Percentiles rank a stretch among this genome's conserved stretches.
phyloP scores from a whole-genome alignment of 2,797 vertebrate genomes.

The Epinephelus coioides region DNA sequence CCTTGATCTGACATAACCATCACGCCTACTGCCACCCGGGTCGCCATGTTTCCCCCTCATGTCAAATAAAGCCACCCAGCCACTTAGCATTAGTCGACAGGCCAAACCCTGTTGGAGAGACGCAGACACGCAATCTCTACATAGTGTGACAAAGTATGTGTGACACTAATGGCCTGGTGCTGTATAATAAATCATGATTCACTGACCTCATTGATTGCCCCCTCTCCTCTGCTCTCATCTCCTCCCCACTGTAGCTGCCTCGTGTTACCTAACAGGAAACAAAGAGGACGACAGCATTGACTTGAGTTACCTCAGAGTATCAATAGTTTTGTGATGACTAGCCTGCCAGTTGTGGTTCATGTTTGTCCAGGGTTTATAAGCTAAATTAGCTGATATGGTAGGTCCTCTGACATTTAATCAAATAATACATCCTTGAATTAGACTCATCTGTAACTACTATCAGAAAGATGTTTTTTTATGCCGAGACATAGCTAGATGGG shows the following conservation, averaged over 20 bases:
- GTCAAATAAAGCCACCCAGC: conserved; percentile 41
- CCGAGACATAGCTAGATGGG: too few relatives aligned
- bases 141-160: conserved; percentile 65
- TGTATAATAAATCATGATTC: conserved; percentile 77
- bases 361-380: not conserved
- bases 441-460: not conserved
- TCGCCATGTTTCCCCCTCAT: conserved; percentile 10
- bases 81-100: conserved; percentile 46
- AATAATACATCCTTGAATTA: not conserved
- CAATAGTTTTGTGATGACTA: conserved; percentile 16
- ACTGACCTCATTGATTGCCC: conserved; percentile 76
- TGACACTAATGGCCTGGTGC: conserved; percentile 69
- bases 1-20: conserved; percentile 39
- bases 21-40: not conserved
- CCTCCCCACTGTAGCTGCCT: conserved; percentile 27
- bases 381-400: not conserved
- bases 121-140: conserved; percentile 57
- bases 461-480: not conserved
- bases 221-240: conserved; percentile 38
- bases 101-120: conserved; percentile 46
- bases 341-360: not conserved
- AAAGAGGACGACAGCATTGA: conserved; percentile 40
- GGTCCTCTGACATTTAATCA: not conserved
- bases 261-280: conserved; percentile 69
- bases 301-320: conserved; percentile 37